Base-by-base conservation (phyloP, 1,140 invertebrate genomes). In the Laodelphax striatellus region DNA sequence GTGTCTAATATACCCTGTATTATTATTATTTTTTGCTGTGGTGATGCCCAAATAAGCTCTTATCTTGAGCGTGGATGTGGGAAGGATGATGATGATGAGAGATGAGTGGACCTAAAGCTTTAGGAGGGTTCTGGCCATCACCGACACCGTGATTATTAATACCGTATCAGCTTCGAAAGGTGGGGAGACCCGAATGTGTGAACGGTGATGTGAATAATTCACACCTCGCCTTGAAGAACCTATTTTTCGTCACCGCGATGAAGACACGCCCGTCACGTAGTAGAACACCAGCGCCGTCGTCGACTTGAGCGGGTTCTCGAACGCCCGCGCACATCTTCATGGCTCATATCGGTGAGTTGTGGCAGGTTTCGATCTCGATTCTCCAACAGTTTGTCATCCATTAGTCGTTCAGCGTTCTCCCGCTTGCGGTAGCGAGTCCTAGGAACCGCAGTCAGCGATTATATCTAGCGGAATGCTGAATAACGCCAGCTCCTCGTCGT, bases 261-360 rank as follows among this genome's bases (percentile, higher is more conserved):
- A 99, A 99, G 78, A n/a, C n/a, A 99, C 99, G 16, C 97, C 97
- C 22, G 97, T 99, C 22, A 99, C 97, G 76, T 99, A 99, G 77
- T 99, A 99, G 75, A 99, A 99, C 43, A 99, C 96, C 62, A 99
- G 77, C 4, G 97, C 97, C 2, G 95, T 88, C 28, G 97, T 99
- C 31, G 94, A 95, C 53, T 93, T 96, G 76, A 99, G 96, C 1
- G 97, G 97, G 77, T 99, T 98, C 77, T 99, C 96, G 73, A 99
- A 99, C 10, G 97, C 94, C 63, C 94, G 78, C 97, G n/a, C 97
- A 99, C 94, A 99, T 97, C 74, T 94, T 92, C 74, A n/a, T 99
- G 87, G 46, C 95, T 81, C 67, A 94, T 83, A 69, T 90, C 88
- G 50, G 87, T 92, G 56, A 93, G 78, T 73, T 92, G 88, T 68